Evolutionary conservation across 2,113 vertebrate genomes (phyloP).

Genomic region (Toxotes jaculatrix): DNA sequence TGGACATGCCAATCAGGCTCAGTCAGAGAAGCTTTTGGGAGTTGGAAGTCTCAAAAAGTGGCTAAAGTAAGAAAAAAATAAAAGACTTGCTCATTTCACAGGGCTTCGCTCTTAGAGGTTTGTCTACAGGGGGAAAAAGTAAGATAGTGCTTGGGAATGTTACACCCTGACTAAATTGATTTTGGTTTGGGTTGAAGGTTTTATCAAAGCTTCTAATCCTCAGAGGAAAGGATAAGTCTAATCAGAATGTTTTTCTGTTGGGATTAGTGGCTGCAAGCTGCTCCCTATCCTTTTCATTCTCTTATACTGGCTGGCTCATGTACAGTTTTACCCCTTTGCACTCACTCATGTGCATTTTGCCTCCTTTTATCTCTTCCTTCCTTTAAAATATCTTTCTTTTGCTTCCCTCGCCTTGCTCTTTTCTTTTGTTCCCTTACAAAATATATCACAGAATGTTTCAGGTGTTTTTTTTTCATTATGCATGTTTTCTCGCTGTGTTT

Average conservation of each 20-base stretch:
- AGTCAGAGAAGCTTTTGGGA: constrained; percentile 24
- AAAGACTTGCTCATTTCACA: constrained; percentile 44
- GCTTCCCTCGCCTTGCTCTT: background rate
- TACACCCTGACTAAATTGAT: constrained; percentile 75
- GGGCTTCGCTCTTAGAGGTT: constrained; percentile 41
- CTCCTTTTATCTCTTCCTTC: background rate
- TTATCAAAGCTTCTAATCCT: constrained; percentile 79
- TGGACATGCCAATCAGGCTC: constrained; percentile 35
- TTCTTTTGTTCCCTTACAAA: background rate
- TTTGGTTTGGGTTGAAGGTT: constrained; percentile 76
- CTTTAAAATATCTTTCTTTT: background rate
- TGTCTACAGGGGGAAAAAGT: constrained; percentile 18
- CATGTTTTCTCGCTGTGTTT: background rate
- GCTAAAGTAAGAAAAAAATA: constrained; percentile 32
- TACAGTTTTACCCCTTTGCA: constrained; percentile 15
- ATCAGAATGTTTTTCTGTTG: constrained; percentile 72
- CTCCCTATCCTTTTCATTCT: constrained; percentile 38
- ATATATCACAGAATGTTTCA: background rate
- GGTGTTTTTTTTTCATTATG: background rate
- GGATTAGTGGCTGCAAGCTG: constrained; percentile 72
- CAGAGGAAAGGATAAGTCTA: constrained; percentile 76
- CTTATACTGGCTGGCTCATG: constrained; percentile 31
- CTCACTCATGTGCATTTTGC: constrained; percentile 14
- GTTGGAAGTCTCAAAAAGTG: constrained; percentile 12
- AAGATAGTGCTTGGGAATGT: constrained; percentile 47